Base-by-base conservation (phyloP, 2,797 vertebrate genomes). In the Sylvia borin region DNA sequence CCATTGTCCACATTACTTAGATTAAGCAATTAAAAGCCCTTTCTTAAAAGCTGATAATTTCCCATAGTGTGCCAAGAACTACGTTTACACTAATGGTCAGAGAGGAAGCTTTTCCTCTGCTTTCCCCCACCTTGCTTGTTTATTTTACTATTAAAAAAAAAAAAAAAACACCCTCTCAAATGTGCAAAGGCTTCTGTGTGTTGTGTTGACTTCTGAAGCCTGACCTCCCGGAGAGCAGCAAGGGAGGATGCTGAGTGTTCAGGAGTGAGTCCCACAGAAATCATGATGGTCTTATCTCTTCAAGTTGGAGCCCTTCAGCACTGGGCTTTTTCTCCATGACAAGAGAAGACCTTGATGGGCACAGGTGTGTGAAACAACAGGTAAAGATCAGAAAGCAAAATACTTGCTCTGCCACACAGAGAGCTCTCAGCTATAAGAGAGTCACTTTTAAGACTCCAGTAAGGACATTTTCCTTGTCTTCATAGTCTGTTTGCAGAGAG, bases 11-110 rank as follows among this genome's bases (percentile, higher is more conserved):
- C 97, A 98, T 97, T 98, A 98, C 97, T 98, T 95, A 98, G 96
- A 98, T 98, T 96, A 98, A 96, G 97, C 98, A 98, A 98, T 98
- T 98, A 98, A 98, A 98, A 98, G 92, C 96, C 96, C 97, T 97
- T 98, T 98, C 96, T 97, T 94, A 98, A 98, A 98, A 97, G 95
- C 29, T 87, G 96, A 97, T 98, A 97, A 98, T 98, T 98, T 97
- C 86, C 96, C 22, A 11, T 96, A 97, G 97, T 93, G 91, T 96
- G 72, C 84, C 61, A 95, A 94, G 95, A 97, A 96, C 96, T 95
- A 62, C 90, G 89, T 97, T 93, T 95, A 93, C 79, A 54, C 93
- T 97, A 96, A 97, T 90, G 95, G 97, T 95, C 85, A 92, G 72
- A 88, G 50, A 95, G 80, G 14, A 79, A 26, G 74, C 11, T 40